Conservation (phyloP, 2,888 invertebrate genomes). For the Parnassius mnemosyne region DNA sequence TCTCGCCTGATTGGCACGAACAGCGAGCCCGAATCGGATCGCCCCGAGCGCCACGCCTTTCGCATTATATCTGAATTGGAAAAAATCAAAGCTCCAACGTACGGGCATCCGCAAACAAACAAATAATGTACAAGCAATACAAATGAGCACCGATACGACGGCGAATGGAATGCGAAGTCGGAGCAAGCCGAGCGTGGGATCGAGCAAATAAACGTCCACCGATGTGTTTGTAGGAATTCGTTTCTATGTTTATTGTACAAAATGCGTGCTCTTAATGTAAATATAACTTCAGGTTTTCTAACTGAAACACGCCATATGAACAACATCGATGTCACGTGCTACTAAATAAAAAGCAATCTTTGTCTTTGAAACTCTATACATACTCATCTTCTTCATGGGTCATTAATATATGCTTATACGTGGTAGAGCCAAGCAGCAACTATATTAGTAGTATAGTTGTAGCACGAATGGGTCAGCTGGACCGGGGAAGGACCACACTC, state of each 20-base stretch:
- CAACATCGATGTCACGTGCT: background rate
- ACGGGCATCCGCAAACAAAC: constrained; percentile 76
- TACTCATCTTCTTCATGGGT: too few species aligned
- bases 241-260: constrained; percentile 74
- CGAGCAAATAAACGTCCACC: constrained; percentile 73
- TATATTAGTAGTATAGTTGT: too few species aligned
- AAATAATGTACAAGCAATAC: constrained; percentile 78
- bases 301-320: background rate
- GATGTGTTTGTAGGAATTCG: constrained; percentile 75
- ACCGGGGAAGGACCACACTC: too few species aligned
- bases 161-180: constrained; percentile 67
- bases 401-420: too few species aligned
- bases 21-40: constrained; percentile 45
- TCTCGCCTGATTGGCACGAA: constrained; percentile 68
- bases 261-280: constrained; percentile 63
- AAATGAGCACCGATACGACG: constrained; percentile 75
- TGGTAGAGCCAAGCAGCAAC: too few species aligned
- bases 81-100: constrained; percentile 77
- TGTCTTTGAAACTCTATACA: too few species aligned
- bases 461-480: too few species aligned
- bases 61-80: constrained; percentile 76
- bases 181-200: constrained; percentile 65
- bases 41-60: constrained; percentile 64
- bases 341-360: background rate
- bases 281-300: constrained; percentile 39